A percentile compares a stretch with the other conserved stretches of the same genome.
Conservation (phyloP, 2,113 vertebrate genomes). For the Rhea americana region DNA sequence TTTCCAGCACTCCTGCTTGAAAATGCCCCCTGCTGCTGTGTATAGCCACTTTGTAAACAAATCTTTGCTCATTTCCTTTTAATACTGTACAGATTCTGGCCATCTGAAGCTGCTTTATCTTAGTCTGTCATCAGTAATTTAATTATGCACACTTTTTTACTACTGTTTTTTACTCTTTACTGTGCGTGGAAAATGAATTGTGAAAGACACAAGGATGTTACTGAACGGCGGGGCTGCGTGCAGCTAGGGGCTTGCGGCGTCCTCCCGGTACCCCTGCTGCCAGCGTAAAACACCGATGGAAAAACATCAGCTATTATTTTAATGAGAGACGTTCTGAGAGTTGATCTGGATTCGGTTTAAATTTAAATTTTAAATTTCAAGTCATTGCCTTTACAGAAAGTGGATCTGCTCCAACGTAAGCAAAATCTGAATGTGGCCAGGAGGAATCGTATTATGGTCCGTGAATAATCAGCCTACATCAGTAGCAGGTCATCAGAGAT, state of each 20-base stretch:
- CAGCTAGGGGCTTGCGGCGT: not conserved
- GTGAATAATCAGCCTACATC: not conserved
- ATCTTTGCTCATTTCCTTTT: not conserved
- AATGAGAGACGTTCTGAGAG: not conserved
- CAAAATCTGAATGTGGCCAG: not conserved
- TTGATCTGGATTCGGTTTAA: not conserved
- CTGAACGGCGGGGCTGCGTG: not conserved
- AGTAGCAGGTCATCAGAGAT: not conserved
- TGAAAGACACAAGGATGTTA: not conserved
- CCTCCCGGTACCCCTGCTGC: not conserved
- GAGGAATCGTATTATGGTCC: not conserved
- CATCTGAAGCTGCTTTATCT: not conserved
- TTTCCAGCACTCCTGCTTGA: not conserved
- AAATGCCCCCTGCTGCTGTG: fast-evolving
- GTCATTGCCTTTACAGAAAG: not conserved
- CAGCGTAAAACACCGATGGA: not conserved
- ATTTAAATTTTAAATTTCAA: not conserved
- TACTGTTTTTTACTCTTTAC: conserved; percentile 3
- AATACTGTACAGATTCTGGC: not conserved
- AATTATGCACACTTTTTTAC: not conserved
- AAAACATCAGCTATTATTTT: fast-evolving
- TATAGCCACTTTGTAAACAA: not conserved
- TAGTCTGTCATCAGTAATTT: not conserved
- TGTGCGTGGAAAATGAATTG: not conserved
- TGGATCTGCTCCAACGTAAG: not conserved